Evolutionary conservation across 2,113 vertebrate genomes (phyloP).

Genomic region (Butastur rufipennis): DNA sequence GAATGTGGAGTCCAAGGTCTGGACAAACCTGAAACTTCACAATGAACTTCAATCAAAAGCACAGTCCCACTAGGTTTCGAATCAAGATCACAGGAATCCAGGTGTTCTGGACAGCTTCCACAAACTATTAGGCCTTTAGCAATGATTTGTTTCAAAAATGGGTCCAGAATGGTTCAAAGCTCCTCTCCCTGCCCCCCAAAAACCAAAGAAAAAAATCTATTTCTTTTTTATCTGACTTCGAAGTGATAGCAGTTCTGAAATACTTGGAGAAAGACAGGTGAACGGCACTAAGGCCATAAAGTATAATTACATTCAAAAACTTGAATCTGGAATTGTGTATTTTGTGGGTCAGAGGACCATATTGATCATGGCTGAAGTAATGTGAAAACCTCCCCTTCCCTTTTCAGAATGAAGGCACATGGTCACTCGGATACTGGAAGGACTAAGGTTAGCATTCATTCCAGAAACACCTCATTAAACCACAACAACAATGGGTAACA

Average conservation of each 20-base stretch:
- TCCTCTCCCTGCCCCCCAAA: accelerated
- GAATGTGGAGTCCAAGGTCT: not conserved
- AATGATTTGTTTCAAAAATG: not conserved
- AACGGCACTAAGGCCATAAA: not conserved
- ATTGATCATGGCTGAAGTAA: not conserved
- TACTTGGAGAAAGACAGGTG: not conserved
- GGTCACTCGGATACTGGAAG: not conserved
- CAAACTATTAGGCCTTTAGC: not conserved
- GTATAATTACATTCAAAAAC: not conserved
- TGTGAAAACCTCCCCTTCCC: not conserved
- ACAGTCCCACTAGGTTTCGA: not conserved
- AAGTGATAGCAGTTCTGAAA: not conserved
- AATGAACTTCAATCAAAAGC: not conserved
- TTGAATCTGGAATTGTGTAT: not conserved
- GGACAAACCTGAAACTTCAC: not conserved
- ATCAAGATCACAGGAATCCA: not conserved
- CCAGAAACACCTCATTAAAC: not conserved
- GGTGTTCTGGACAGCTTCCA: not conserved
- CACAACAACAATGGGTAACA: not conserved
- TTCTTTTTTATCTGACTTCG: not conserved
- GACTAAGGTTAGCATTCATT: not conserved
- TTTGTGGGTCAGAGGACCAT: not conserved
- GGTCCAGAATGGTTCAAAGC: not conserved
- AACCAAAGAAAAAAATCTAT: too few relatives aligned
- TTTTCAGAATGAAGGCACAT: not conserved